Evolutionary conservation across 2,888 invertebrate genomes (phyloP), one percentile per base, ranked within the genome.

Genomic region (Nymphalis c-album): DNA sequence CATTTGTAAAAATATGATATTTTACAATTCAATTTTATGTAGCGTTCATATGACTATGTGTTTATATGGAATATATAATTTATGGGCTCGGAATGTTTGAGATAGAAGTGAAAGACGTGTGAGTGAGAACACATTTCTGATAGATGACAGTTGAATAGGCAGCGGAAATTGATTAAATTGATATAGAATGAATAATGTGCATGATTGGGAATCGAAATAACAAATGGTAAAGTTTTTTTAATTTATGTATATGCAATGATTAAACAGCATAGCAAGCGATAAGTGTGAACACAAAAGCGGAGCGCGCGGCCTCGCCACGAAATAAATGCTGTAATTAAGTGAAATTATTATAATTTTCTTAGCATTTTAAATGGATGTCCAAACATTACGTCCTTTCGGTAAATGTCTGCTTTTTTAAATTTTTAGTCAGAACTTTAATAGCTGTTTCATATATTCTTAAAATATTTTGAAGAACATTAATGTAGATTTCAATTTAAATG

Each of bases 251-350:
- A 55, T 47, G 51, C 31, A 57, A 57, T 55, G 61, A 61, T 60
- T 35, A 51, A 60, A 47, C 51, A 47, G 65, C 47, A 40, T 61
- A 66, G 20, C 57, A 55, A 47, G 80, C 76, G 80, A 81, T 84
- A 85, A 84, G 79, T 79, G 78, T 74, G 78, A 78, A 76, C 78
- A 71, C 78, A 82, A 86, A 84, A 86, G 57, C 83, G 82, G 80
- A 82, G 85, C 85, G 78, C 75, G 76, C 80, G 85, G 75, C 89
- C 88, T 89, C 86, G 85, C 76, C 73, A 76, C 76, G 73, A 76
- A 88, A 90, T 91, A 88, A 91, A 91, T 88, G 88, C 85, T 77
- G 89, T 88, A 90, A 92, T 91, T 92, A 91, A 87, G 82, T 88
- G 85, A 88, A 92, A 89, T 91, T 91, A 91, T 90, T 88, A 86